phyloP scores from a whole-genome alignment of 2,797 vertebrate species.

The Sardinella longiceps region DNA sequence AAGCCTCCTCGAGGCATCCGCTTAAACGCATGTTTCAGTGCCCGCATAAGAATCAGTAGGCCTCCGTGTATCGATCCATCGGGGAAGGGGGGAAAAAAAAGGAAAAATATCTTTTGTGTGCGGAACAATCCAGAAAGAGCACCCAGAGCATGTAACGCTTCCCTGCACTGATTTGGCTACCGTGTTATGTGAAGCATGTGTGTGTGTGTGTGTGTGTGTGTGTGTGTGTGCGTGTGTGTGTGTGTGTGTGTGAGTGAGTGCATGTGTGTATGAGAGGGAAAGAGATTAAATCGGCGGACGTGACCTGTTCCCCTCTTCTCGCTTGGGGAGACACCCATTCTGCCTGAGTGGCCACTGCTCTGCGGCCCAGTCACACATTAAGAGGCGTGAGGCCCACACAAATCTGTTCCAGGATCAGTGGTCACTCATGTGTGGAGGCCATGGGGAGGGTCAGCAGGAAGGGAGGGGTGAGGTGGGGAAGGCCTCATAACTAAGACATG shows the following conservation, averaged over 20 bases:
- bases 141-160: constrained; percentile 51
- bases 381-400: neutral
- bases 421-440: constrained; percentile 13
- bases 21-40: neutral
- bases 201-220: neutral
- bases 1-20: neutral
- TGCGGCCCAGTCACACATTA: neutral
- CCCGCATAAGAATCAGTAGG: neutral
- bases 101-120: neutral
- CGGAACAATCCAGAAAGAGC: constrained; percentile 31
- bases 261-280: neutral
- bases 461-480: neutral
- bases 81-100: neutral
- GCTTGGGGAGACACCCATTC: constrained; percentile 10
- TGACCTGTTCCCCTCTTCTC: constrained; percentile 12
- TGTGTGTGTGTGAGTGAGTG: neutral
- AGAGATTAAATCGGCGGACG: constrained; percentile 12
- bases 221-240: neutral
- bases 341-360: constrained; percentile 2
- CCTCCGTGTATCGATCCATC: neutral
- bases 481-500: neutral
- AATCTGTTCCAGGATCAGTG: constrained; percentile 25
- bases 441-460: neutral
- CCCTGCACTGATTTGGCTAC: constrained; percentile 47
- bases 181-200: constrained; percentile 48